phyloP scores from a whole-genome alignment of 2,888 invertebrate species.

The Herminia tarsipennalis region DNA sequence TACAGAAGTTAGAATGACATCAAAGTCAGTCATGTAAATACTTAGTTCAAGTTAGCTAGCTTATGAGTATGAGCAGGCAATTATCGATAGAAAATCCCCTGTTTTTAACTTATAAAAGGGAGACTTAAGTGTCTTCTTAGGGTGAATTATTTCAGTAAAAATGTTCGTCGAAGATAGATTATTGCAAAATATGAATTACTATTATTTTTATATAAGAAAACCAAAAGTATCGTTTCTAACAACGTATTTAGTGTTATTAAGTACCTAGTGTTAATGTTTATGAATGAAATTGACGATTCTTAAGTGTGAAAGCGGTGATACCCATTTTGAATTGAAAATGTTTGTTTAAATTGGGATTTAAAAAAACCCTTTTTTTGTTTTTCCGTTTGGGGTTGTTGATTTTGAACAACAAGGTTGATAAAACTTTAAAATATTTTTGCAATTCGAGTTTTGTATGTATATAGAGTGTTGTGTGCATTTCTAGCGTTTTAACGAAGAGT shows the following conservation, averaged over 20 bases:
- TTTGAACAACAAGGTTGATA: slow-evolving; percentile 13
- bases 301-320: slow-evolving; percentile 14
- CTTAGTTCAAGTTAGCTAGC: slow-evolving; percentile 37
- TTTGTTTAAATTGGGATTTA: slow-evolving; percentile 5
- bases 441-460: slow-evolving; percentile 47
- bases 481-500: slow-evolving; percentile 81
- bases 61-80: slow-evolving; percentile 24
- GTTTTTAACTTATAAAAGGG: not conserved
- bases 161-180: slow-evolving; percentile 20
- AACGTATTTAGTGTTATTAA: slow-evolving; percentile 21
- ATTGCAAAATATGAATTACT: slow-evolving; percentile 48
- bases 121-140: not conserved
- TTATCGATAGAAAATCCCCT: slow-evolving; percentile 21
- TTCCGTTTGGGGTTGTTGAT: slow-evolving; percentile 9
- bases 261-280: slow-evolving; percentile 21
- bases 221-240: slow-evolving; percentile 57
- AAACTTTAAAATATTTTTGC: slow-evolving; percentile 19
- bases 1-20: slow-evolving; percentile 30
- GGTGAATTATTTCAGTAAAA: not conserved
- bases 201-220: slow-evolving; percentile 69
- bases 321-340: slow-evolving; percentile 4
- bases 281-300: slow-evolving; percentile 16
- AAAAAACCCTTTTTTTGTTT: slow-evolving; percentile 3
- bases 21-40: slow-evolving; percentile 72
- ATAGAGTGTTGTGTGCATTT: slow-evolving; percentile 75